A percentile compares a stretch with the other conserved stretches of the same genome.
These are phyloP conservation scores for Trissolcus japonicus DNA, from an alignment of 2,888 invertebrate species.

Conservation along the genomic window DNA sequence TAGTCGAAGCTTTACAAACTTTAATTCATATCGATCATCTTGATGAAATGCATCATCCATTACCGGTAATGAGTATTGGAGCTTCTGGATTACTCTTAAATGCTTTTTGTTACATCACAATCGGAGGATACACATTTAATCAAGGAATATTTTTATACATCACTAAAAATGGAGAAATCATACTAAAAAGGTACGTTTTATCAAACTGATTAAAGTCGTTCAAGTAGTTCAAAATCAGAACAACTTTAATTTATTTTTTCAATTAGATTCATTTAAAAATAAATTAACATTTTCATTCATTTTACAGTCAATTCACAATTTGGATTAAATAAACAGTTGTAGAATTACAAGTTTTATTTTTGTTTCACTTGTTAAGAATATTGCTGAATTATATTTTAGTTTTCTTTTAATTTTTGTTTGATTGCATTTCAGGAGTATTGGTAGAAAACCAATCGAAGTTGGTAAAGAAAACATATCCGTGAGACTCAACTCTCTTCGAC, in stretches of 20 bases:
- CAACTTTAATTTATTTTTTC: too few species aligned
- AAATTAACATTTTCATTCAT: too few species aligned
- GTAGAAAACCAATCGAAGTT: conserved; percentile 57
- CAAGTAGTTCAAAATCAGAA: too few species aligned
- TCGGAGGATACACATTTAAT: conserved; percentile 87
- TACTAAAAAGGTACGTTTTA: conserved; percentile 76
- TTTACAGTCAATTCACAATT: background rate
- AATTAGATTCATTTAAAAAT: too few species aligned
- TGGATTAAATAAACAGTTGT: background rate
- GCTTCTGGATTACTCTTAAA: conserved; percentile 84
- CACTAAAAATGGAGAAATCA: conserved; percentile 80
- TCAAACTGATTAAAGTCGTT: too few species aligned
- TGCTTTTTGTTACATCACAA: conserved; percentile 86
- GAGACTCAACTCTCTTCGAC: conserved; percentile 67
- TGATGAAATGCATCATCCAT: conserved; percentile 85
- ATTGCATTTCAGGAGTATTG: conserved; percentile 17
- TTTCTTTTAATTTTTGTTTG: conserved; percentile 4
- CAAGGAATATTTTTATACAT: conserved; percentile 84
- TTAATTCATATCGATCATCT: conserved; percentile 85
- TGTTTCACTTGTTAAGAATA: too few species aligned
- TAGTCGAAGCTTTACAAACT: conserved; percentile 89
- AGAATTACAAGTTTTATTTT: conserved; percentile 3
- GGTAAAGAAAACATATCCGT: conserved; percentile 74
- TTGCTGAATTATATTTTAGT: too few species aligned
- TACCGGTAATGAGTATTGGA: conserved; percentile 85